phyloP scores from a whole-genome alignment of 2,797 vertebrate species.

The Fringilla coelebs region DNA sequence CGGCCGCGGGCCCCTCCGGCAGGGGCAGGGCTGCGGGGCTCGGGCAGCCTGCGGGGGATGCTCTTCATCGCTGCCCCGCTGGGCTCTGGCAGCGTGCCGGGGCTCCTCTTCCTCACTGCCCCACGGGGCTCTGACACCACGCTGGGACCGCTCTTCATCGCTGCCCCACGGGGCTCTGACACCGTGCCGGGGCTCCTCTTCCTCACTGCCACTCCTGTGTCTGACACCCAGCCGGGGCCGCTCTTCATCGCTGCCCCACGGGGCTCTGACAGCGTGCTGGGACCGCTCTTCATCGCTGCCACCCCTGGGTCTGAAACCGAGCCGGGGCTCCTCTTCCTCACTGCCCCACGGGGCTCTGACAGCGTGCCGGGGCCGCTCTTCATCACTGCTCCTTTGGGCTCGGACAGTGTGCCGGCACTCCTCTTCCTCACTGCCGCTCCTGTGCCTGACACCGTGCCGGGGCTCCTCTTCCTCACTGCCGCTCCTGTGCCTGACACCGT shows the following conservation, averaged over 20 bases:
- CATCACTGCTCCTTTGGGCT: background rate
- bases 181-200: too few species aligned
- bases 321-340: background rate
- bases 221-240: too few species aligned
- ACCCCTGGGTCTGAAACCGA: too few species aligned
- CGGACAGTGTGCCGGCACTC: too few species aligned
- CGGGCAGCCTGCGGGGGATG: fast-evolving
- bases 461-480: background rate
- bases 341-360: too few species aligned
- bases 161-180: too few species aligned
- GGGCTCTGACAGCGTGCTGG: fast-evolving
- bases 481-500: background rate
- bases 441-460: background rate
- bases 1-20: constrained; percentile 73
- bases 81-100: fast-evolving
- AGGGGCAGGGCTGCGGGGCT: constrained; percentile 8
- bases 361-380: background rate
- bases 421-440: background rate
- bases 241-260: too few species aligned
- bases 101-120: fast-evolving
- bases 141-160: background rate
- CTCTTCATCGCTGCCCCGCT: background rate
- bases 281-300: too few species aligned
- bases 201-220: too few species aligned
- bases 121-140: fast-evolving